Evolutionary conservation across 23 tunicate species (phyloP).

Genomic region (Clavelina lepadiformis): DNA sequence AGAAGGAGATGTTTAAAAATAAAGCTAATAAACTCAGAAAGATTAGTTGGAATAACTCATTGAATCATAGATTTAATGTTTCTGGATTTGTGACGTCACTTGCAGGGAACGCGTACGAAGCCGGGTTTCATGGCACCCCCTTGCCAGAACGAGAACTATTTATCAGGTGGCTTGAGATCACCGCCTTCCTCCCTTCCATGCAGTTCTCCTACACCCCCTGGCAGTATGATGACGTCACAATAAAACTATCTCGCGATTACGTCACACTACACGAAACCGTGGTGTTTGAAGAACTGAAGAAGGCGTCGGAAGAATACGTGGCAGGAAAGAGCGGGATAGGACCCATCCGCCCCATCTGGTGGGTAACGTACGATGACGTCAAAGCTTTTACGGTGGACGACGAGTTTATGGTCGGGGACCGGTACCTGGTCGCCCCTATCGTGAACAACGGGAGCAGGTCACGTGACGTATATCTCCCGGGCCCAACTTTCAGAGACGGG

Average conservation of each 20-base stretch:
- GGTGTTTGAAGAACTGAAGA: conserved; percentile 45
- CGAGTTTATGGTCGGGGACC: conserved; percentile 77
- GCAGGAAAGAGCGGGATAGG: conserved; percentile 48
- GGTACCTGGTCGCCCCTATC: conserved; percentile 82
- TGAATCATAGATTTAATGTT: neutral
- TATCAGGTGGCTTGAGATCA: conserved; percentile 76
- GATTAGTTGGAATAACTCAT: neutral
- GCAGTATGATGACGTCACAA: conserved; percentile 85
- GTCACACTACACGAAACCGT: conserved; percentile 64
- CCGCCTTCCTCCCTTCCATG: conserved; percentile 76
- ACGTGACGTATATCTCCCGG: conserved; percentile 82
- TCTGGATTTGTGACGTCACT: neutral
- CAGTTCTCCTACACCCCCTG: conserved; percentile 88
- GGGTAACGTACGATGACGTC: conserved; percentile 47
- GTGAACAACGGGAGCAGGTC: conserved; percentile 48
- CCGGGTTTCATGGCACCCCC: conserved; percentile 15
- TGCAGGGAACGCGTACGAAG: conserved; percentile 64
- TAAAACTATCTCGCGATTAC: conserved; percentile 30
- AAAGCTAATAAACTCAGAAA: no score
- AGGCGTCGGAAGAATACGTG: conserved; percentile 37
- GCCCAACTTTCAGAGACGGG: conserved; percentile 57
- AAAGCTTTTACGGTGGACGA: conserved; percentile 56
- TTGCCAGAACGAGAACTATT: conserved; percentile 79
- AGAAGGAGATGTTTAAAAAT: neutral
- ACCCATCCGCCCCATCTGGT: conserved; percentile 85